A percentile compares a stretch with the other conserved stretches of the same genome.
These are phyloP conservation scores for Rhynchopsitta pachyrhyncha DNA, from an alignment of 2,113 vertebrate genomes.

Conservation along the genomic window DNA sequence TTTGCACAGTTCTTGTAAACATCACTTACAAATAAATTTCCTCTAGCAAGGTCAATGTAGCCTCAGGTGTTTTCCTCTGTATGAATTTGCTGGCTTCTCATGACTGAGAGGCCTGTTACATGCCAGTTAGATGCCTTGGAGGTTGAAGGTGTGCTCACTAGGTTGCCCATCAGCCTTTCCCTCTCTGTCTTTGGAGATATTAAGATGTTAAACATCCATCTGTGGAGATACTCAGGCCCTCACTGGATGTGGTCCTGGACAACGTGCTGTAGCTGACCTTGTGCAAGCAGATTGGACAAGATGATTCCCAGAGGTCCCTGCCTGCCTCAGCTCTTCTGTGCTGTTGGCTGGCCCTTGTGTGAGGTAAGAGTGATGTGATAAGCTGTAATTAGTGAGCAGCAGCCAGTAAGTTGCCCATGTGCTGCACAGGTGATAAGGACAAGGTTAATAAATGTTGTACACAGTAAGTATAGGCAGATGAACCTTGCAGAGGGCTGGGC, in stretches of 20 bases:
- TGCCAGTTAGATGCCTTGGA: neutral
- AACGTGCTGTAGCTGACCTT: neutral
- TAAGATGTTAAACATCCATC: neutral
- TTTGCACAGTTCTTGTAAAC: slow-evolving; percentile 61
- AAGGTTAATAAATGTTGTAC: neutral
- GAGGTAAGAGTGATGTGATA: neutral
- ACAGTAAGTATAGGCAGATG: neutral
- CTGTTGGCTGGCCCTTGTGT: neutral
- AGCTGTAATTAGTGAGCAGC: neutral
- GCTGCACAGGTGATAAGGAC: neutral
- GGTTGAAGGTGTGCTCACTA: neutral
- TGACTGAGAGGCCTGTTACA: neutral
- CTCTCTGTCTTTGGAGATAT: neutral
- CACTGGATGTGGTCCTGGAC: neutral
- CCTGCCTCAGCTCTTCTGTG: neutral
- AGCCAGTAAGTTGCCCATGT: neutral
- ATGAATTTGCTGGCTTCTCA: neutral
- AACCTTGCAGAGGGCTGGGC: neutral
- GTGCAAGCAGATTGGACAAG: neutral
- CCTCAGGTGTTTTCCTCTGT: slow-evolving; percentile 49
- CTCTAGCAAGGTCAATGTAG: slow-evolving; percentile 35
- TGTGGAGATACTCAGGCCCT: neutral
- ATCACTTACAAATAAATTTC: slow-evolving; percentile 48
- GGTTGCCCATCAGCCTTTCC: neutral
- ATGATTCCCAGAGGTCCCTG: neutral